Evolutionary conservation across 2,113 vertebrate genomes (phyloP).

Genomic region (Taxidea taxus): DNA sequence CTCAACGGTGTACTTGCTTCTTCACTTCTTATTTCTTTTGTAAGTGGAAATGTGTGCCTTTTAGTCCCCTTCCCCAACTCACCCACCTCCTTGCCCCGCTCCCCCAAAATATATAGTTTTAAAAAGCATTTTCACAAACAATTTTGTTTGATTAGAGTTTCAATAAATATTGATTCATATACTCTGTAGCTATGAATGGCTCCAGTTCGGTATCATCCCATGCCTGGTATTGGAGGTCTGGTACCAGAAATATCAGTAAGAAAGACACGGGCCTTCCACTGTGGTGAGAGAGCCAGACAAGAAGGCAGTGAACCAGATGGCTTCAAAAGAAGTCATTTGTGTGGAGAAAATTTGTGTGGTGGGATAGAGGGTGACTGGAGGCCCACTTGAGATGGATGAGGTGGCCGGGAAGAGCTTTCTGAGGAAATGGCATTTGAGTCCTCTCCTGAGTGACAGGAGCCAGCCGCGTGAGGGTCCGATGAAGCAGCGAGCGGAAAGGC

Average conservation of each 20-base stretch:
- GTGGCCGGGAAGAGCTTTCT: not conserved
- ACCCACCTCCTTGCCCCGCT: not conserved
- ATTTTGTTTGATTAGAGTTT: not conserved
- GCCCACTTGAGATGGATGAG: not conserved
- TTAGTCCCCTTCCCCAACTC: not conserved
- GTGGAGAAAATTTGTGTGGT: not conserved
- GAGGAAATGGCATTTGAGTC: not conserved
- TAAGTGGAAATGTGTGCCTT: not conserved
- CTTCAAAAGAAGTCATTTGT: not conserved
- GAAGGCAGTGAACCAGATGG: not conserved
- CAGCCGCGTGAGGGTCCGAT: not conserved
- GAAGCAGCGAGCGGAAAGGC: not conserved
- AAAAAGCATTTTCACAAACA: constrained; percentile 36
- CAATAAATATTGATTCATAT: not conserved
- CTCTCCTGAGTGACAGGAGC: not conserved
- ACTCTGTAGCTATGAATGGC: not conserved
- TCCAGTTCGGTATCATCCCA: not conserved
- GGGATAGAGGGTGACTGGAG: not conserved
- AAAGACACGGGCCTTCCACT: not conserved
- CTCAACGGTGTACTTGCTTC: not conserved
- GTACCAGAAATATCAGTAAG: not conserved
- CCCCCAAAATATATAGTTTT: not conserved
- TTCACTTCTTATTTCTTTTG: not conserved
- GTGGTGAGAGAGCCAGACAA: not conserved
- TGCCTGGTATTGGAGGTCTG: not conserved